Percentiles rank a stretch among this genome's conserved stretches.
Evolutionary conservation across 2,113 vertebrate species (phyloP).

Genomic region (Noctilio leporinus): DNA sequence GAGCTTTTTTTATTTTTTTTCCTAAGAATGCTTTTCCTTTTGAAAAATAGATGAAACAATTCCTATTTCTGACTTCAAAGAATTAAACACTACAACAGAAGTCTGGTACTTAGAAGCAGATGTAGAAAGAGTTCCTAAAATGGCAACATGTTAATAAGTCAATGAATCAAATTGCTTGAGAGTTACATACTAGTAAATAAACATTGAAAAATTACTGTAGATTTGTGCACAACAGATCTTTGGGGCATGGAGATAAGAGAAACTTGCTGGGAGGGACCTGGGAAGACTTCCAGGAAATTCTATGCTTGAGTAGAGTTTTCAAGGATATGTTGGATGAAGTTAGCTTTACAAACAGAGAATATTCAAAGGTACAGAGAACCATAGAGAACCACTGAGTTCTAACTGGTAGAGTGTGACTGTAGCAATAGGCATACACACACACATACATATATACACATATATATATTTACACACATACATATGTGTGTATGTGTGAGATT

Average conservation of each 20-base stretch:
- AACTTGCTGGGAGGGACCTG: background rate
- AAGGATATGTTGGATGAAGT: background rate
- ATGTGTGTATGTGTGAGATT: background rate
- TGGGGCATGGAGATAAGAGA: background rate
- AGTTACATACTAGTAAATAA: background rate
- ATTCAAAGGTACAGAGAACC: background rate
- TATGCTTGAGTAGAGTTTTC: background rate
- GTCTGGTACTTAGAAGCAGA: background rate
- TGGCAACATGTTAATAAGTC: background rate
- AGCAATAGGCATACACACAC: accelerated
- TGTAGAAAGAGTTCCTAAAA: background rate
- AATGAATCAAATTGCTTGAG: background rate
- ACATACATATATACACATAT: background rate
- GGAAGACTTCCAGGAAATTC: background rate
- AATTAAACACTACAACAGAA: background rate
- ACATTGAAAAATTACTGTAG: background rate
- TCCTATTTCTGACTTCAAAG: background rate
- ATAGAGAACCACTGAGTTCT: background rate
- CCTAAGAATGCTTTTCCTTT: background rate
- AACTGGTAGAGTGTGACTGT: background rate
- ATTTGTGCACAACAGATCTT: background rate
- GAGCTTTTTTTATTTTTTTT: background rate
- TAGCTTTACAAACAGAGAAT: background rate
- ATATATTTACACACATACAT: background rate
- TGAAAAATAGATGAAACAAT: background rate